Conservation (phyloP, 1,140 invertebrate genomes). For the Nasonia vitripennis region DNA sequence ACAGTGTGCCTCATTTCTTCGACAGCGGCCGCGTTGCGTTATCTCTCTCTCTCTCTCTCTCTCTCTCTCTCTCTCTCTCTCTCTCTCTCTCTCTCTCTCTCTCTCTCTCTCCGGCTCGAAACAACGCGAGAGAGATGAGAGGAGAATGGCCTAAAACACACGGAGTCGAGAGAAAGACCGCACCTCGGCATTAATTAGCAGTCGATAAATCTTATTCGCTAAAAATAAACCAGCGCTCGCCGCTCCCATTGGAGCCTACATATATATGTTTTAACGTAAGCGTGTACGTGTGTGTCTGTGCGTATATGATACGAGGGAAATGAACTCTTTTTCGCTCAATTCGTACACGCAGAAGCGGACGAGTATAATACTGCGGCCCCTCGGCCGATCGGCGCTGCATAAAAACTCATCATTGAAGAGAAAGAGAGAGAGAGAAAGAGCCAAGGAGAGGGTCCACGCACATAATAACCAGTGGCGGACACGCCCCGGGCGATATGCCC, state of each 20-base stretch:
- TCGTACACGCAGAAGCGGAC: background rate
- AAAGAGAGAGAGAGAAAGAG: constrained; percentile 27
- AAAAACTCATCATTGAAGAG: constrained; percentile 60
- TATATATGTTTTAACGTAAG: background rate
- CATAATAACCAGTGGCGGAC: constrained; percentile 71
- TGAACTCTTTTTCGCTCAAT: constrained; percentile 22
- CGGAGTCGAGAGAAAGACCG: background rate
- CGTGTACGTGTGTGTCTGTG: background rate
- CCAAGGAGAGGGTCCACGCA: constrained; percentile 56
- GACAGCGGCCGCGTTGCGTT: background rate
- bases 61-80: no score
- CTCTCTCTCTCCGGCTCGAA: background rate
- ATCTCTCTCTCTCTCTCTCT: background rate
- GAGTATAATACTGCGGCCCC: background rate
- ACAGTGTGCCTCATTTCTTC: background rate
- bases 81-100: background rate
- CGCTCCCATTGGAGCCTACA: background rate
- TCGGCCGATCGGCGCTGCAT: constrained; percentile 57
- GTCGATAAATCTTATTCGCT: constrained; percentile 19
- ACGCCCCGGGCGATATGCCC: constrained; percentile 62
- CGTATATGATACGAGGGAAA: background rate
- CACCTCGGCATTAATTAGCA: constrained; percentile 18
- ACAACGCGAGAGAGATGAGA: background rate
- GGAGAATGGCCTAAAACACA: constrained; percentile 1
- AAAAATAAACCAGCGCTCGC: constrained; percentile 25